These are phyloP conservation scores for Augochlora pura DNA, from an alignment of 1,140 invertebrate species.

Conservation along the genomic window DNA sequence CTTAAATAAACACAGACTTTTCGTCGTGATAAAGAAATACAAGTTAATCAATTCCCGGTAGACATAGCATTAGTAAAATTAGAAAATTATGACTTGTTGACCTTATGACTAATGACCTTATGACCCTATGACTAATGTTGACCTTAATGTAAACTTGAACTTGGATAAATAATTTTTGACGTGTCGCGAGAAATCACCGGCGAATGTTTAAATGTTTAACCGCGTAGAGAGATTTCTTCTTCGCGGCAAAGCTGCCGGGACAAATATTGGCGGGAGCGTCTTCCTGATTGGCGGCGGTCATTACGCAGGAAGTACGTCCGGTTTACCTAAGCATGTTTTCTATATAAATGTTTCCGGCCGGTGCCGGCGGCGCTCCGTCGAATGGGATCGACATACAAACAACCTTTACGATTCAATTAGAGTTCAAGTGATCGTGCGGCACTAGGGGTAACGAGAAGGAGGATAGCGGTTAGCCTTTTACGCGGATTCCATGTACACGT, in stretches of 20 bases:
- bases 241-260: not conserved
- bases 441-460: slow-evolving; percentile 20
- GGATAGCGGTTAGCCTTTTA: not conserved
- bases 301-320: not conserved
- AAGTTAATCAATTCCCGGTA: too few relatives aligned
- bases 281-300: not conserved
- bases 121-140: too few relatives aligned
- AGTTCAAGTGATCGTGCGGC: not conserved
- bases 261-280: not conserved
- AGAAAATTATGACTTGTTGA: too few relatives aligned
- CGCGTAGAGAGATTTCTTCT: not conserved
- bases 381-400: slow-evolving; percentile 29
- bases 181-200: too few relatives aligned
- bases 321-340: not conserved
- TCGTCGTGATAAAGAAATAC: too few relatives aligned
- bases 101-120: too few relatives aligned
- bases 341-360: not conserved
- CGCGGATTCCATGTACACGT: not conserved
- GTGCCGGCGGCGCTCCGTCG: not conserved
- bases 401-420: slow-evolving; percentile 29
- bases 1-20: too few relatives aligned
- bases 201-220: too few relatives aligned
- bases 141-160: too few relatives aligned
- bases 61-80: too few relatives aligned
- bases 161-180: too few relatives aligned